Evolutionary conservation across 2,888 invertebrate genomes (phyloP).

Genomic region (Pimpla rufipes): DNA sequence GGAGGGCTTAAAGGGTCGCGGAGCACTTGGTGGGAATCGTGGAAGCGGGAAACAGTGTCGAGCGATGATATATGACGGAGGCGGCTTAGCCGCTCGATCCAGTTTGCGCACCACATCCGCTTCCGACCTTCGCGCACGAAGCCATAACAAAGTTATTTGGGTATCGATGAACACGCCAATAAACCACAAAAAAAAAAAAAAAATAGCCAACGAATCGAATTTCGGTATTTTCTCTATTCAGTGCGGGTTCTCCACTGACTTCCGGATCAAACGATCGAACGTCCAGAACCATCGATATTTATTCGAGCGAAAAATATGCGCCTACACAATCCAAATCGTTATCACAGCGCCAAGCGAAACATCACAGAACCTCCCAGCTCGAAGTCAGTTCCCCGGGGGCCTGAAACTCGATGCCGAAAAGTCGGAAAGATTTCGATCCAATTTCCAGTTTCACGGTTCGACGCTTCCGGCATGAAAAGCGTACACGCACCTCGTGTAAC

Average conservation of each 20-base stretch:
- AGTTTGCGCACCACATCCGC: constrained; percentile 4
- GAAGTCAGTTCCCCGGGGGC: constrained; percentile 18
- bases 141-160: background rate
- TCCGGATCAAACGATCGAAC: constrained; percentile 4
- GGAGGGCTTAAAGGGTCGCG: background rate
- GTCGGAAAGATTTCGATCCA: constrained; percentile 5
- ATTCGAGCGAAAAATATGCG: background rate
- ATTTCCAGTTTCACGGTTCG: constrained; percentile 11
- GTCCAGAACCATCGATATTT: background rate
- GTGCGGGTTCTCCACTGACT: background rate
- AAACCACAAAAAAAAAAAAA: background rate
- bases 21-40: constrained; percentile 3
- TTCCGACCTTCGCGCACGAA: background rate
- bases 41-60: background rate
- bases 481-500: constrained; percentile 6
- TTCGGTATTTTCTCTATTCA: constrained; percentile 4
- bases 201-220: background rate
- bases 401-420: constrained; percentile 1
- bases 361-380: background rate
- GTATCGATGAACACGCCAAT: background rate
- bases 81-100: constrained; percentile 1
- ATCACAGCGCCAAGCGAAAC: background rate
- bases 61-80: background rate
- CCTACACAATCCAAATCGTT: background rate
- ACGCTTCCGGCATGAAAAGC: background rate